Evolutionary conservation across 2,888 invertebrate species (phyloP).

Genomic region (Cryptocephalus moraei): DNA sequence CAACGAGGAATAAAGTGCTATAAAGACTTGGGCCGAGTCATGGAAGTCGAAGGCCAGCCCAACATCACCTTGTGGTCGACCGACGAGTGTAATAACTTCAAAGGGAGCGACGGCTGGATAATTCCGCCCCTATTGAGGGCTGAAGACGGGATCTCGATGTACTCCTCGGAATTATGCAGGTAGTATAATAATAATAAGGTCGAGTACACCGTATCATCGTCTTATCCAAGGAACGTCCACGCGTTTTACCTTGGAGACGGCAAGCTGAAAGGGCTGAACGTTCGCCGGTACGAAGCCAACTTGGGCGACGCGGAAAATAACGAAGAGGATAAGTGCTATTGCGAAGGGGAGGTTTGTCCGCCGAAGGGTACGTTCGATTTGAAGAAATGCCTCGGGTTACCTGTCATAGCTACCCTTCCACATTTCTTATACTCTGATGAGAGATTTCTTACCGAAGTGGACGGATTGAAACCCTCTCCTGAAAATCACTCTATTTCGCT

Average conservation of each 20-base stretch:
- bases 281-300: conserved; percentile 54
- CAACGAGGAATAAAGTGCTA: conserved; percentile 64
- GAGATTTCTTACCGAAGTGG: conserved; percentile 36
- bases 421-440: conserved; percentile 60
- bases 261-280: conserved; percentile 53
- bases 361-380: conserved; percentile 63
- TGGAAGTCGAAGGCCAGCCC: conserved; percentile 55
- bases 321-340: conserved; percentile 45
- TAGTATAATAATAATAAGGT: conserved; percentile 17
- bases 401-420: conserved; percentile 66
- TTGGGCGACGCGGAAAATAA: conserved; percentile 56
- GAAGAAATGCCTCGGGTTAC: conserved; percentile 55
- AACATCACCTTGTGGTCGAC: conserved; percentile 54
- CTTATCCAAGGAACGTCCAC: conserved; percentile 44
- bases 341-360: conserved; percentile 50
- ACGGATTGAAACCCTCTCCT: conserved; percentile 54
- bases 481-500: conserved; percentile 63
- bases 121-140: conserved; percentile 61
- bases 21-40: conserved; percentile 61
- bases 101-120: conserved; percentile 80
- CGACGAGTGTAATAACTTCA: conserved; percentile 57
- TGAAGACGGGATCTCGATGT: conserved; percentile 57
- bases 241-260: conserved; percentile 50
- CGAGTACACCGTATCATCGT: not conserved
- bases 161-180: conserved; percentile 68